A percentile compares a stretch with the other conserved stretches of the same genome.
These are phyloP conservation scores for Lithosia quadra DNA, from an alignment of 2,888 invertebrate species.

Conservation along the genomic window DNA sequence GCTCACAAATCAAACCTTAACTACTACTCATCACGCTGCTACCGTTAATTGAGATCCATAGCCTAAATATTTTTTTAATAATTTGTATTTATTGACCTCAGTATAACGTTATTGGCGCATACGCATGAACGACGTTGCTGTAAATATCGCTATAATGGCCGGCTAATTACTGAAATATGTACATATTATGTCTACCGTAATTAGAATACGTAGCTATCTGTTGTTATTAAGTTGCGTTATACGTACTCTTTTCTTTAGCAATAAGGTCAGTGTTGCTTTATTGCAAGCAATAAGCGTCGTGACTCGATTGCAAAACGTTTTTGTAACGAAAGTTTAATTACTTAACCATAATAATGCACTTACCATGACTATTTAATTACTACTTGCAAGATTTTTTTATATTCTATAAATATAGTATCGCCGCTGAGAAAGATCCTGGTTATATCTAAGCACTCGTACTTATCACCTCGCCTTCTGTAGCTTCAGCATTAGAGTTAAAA, in stretches of 20 bases:
- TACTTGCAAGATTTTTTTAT: neutral
- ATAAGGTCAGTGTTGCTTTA: conserved; percentile 51
- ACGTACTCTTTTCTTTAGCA: conserved; percentile 33
- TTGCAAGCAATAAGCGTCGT: conserved; percentile 30
- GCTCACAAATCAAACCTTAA: neutral
- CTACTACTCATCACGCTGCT: neutral
- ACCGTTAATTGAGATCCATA: neutral
- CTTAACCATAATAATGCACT: conserved; percentile 30
- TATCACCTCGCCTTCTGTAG: no score
- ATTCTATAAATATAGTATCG: no score
- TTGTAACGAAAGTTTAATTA: conserved; percentile 45
- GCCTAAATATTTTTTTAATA: neutral
- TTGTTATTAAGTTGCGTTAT: conserved; percentile 9
- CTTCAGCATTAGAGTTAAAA: no score
- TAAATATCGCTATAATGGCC: neutral
- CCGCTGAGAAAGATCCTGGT: no score
- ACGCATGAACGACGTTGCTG: conserved; percentile 1
- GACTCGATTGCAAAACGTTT: conserved; percentile 41
- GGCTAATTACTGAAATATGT: conserved; percentile 8
- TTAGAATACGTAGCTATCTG: conserved; percentile 1
- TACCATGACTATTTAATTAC: conserved; percentile 12
- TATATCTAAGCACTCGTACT: no score
- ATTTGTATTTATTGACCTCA: neutral
- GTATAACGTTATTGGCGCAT: neutral
- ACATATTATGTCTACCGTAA: conserved; percentile 2